Conservation (phyloP, 2,113 vertebrate species). For the Solea solea region DNA sequence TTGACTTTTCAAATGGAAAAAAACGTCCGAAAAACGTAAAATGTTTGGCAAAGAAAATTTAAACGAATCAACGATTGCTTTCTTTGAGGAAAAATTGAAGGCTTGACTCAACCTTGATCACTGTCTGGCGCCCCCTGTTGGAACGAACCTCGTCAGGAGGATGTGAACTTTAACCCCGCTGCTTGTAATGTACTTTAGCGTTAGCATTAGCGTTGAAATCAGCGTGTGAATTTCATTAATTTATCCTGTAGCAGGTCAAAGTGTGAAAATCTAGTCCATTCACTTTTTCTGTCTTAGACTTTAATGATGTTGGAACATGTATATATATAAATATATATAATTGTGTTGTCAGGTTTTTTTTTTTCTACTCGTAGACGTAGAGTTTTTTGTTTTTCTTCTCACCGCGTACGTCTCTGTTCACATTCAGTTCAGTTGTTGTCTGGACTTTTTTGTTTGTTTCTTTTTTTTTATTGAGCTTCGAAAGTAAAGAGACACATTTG, state of each 20-base stretch:
- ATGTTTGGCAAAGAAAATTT: too few relatives aligned
- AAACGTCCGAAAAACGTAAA: too few relatives aligned
- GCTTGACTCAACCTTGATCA: too few relatives aligned
- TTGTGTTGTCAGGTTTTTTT: constrained; percentile 28
- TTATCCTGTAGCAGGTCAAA: constrained; percentile 63
- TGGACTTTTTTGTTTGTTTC: not conserved
- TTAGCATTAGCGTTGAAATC: constrained; percentile 49
- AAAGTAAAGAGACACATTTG: constrained; percentile 46
- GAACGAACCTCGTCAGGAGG: too few relatives aligned
- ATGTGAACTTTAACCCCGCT: constrained; percentile 5
- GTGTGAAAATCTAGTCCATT: constrained; percentile 40
- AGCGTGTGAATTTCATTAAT: constrained; percentile 57
- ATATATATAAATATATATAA: constrained; percentile 10
- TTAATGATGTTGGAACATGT: constrained; percentile 40
- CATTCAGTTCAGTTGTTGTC: too few relatives aligned
- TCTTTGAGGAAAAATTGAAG: too few relatives aligned
- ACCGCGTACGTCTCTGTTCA: not conserved
- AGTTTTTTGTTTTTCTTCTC: constrained; percentile 23
- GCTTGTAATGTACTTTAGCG: constrained; percentile 11
- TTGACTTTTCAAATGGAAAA: too few relatives aligned
- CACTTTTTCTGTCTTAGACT: constrained; percentile 16
- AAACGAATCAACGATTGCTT: too few relatives aligned
- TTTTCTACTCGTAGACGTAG: constrained; percentile 56
- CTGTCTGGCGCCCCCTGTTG: too few relatives aligned
- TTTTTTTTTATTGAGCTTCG: constrained; percentile 32